Percentiles rank a stretch among this genome's conserved stretches.
phyloP scores from a whole-genome alignment of 2,888 invertebrate species.

The Autographa pulchrina region DNA sequence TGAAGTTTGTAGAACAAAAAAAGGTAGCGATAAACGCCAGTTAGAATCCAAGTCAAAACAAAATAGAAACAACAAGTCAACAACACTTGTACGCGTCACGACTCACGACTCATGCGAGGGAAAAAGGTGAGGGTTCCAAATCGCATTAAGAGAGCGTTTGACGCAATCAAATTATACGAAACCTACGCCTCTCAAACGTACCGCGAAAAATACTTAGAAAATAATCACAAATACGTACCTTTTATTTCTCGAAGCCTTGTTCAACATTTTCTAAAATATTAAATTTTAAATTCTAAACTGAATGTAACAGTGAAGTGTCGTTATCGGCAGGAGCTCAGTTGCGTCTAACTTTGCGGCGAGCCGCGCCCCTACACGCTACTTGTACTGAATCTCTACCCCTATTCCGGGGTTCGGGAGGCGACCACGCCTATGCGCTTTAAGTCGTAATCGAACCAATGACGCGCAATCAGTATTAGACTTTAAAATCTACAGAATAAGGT shows the following conservation, averaged over 20 bases:
- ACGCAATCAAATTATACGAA: conserved; percentile 78
- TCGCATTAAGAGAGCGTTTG: conserved; percentile 77
- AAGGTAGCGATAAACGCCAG: conserved; percentile 61
- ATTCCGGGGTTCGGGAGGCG: conserved; percentile 86
- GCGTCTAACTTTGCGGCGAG: conserved; percentile 89
- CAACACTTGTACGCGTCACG: conserved; percentile 83
- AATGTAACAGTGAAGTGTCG: conserved; percentile 78
- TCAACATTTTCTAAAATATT: conserved; percentile 54
- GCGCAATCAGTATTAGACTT: conserved; percentile 53
- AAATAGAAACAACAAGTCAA: conserved; percentile 84
- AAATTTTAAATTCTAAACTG: conserved; percentile 70
- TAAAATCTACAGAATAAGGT: conserved; percentile 51
- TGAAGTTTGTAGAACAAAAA: conserved; percentile 52
- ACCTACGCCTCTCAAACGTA: conserved; percentile 57
- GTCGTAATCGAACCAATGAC: conserved; percentile 62
- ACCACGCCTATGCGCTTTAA: conserved; percentile 58
- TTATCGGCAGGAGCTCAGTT: conserved; percentile 85
- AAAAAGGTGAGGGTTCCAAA: conserved; percentile 74
- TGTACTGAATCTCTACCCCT: conserved; percentile 90
- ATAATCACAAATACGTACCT: conserved; percentile 73
- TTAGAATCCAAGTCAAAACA: conserved; percentile 76
- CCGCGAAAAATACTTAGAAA: conserved; percentile 39
- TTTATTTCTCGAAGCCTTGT: conserved; percentile 33
- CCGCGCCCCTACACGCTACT: conserved; percentile 89
- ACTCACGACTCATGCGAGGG: conserved; percentile 52